These are phyloP conservation scores for Pseudococcus jackbeardsleyi DNA, from an alignment of 2,888 invertebrate species.

Conservation along the genomic window DNA sequence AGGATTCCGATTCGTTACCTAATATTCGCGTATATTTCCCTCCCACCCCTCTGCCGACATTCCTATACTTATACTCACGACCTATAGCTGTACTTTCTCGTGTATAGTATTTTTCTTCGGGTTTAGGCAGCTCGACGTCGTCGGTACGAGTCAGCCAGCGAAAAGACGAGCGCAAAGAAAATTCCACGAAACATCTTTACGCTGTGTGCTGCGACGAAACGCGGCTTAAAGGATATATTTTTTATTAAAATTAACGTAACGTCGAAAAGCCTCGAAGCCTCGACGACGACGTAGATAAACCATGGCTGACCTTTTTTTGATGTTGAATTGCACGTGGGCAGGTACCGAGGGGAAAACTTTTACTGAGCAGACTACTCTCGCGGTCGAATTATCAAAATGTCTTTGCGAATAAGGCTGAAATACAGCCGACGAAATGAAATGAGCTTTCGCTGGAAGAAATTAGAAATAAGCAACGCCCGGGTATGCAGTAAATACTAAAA, in stretches of 20 bases:
- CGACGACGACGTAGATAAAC: background rate
- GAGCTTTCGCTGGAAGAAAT: too few species aligned
- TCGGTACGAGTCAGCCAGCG: background rate
- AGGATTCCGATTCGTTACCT: slow-evolving; percentile 44
- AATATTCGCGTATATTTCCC: slow-evolving; percentile 14
- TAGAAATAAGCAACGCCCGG: too few species aligned
- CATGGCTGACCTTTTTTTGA: background rate
- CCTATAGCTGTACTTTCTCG: background rate
- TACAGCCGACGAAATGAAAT: too few species aligned
- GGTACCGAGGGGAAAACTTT: too few species aligned
- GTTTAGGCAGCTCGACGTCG: background rate
- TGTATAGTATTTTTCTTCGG: background rate
- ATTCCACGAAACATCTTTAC: background rate
- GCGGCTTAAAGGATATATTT: background rate
- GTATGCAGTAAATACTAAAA: too few species aligned
- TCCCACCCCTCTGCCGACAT: background rate
- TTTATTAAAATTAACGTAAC: background rate
- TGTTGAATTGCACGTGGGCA: too few species aligned
- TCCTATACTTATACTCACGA: background rate
- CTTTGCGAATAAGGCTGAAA: too few species aligned
- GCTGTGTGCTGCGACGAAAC: background rate
- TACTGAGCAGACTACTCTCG: too few species aligned
- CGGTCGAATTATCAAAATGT: too few species aligned
- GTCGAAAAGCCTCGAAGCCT: background rate
- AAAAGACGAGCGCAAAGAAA: background rate